Evolutionary conservation across 2,888 invertebrate species (phyloP).

Genomic region (Polymixis lichenea): DNA sequence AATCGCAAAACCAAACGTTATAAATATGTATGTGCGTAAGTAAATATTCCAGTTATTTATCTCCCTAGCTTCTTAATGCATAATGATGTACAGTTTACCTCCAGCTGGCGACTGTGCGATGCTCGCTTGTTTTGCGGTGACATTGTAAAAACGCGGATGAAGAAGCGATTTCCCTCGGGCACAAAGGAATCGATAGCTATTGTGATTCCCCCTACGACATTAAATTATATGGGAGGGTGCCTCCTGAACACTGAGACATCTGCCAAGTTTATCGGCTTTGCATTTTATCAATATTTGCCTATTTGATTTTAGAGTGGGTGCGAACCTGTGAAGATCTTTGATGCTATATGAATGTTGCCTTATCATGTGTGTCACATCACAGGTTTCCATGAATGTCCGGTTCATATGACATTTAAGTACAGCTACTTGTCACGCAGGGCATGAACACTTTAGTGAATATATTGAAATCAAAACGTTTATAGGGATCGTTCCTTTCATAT

Average conservation of each 20-base stretch:
- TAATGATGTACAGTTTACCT: conserved; percentile 66
- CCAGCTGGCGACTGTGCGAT: conserved; percentile 52
- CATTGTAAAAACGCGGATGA: conserved; percentile 76
- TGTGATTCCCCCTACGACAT: conserved; percentile 85
- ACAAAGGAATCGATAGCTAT: conserved; percentile 86
- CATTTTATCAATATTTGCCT: conserved; percentile 86
- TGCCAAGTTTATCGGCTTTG: conserved; percentile 83
- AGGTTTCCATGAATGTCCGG: conserved; percentile 13
- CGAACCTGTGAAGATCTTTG: conserved; percentile 59
- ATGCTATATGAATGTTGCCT: conserved; percentile 43
- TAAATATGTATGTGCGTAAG: conserved; percentile 62
- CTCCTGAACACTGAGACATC: conserved; percentile 79
- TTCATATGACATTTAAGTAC: conserved; percentile 26
- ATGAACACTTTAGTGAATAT: not conserved
- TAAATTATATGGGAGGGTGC: conserved; percentile 85
- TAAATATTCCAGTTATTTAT: conserved; percentile 64
- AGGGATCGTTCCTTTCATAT: not conserved
- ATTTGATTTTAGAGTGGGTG: conserved; percentile 80
- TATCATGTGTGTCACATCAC: conserved; percentile 29
- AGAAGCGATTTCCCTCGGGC: conserved; percentile 79
- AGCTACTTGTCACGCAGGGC: not conserved
- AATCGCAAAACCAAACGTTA: conserved; percentile 44
- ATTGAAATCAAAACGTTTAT: not conserved
- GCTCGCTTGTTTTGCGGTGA: conserved; percentile 76
- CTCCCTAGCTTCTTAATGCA: conserved; percentile 59